Conservation (phyloP, 64 coral and sea anemone genomes). For the Actinia tenebrosa region DNA sequence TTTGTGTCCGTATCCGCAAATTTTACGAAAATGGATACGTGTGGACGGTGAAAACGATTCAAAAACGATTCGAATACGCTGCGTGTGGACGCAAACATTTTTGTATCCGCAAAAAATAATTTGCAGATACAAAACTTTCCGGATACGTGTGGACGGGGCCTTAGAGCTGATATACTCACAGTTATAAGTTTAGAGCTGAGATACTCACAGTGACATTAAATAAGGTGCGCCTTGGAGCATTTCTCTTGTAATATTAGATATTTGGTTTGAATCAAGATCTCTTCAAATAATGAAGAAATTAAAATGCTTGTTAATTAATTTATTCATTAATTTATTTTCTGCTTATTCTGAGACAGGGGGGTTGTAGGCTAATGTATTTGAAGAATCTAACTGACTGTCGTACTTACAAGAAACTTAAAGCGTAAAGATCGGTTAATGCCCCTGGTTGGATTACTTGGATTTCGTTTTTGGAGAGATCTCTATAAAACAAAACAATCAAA, state of each 20-base stretch:
- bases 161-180: too few species aligned
- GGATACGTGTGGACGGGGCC: too few species aligned
- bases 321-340: too few species aligned
- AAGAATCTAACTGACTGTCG: not conserved
- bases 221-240: not conserved
- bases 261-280: not conserved
- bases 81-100: too few species aligned
- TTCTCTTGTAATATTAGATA: not conserved
- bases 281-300: not conserved
- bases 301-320: too few species aligned
- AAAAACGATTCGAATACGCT: too few species aligned
- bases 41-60: too few species aligned
- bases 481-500: not conserved
- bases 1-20: too few species aligned
- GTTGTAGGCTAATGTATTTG: not conserved
- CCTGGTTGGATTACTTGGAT: not conserved
- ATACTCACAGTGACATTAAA: not conserved
- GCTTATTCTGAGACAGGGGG: too few species aligned
- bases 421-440: not conserved
- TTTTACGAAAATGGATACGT: too few species aligned
- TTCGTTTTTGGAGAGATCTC: not conserved
- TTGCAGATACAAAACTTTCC: too few species aligned
- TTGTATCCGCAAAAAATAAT: too few species aligned
- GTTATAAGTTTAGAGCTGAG: not conserved
- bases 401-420: not conserved